Evolutionary conservation across 53 echinoderm and acorn worm species (phyloP).

Genomic region (Echinometra lucunter): DNA sequence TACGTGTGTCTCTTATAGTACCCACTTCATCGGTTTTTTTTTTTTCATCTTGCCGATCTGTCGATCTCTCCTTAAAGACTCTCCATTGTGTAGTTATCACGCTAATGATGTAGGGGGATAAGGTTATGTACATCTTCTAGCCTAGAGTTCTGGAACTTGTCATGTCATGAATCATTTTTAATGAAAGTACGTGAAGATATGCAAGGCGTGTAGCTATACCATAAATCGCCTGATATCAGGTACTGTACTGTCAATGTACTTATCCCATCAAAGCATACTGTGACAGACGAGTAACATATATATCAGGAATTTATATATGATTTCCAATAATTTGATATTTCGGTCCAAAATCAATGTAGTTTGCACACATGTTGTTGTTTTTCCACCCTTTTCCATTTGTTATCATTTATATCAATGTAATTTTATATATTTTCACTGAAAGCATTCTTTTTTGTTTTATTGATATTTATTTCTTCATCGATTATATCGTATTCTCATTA

Average conservation of each 20-base stretch:
- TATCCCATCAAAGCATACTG: not conserved
- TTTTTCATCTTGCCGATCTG: not conserved
- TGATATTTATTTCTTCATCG: too few relatives aligned
- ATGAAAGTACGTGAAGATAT: slow-evolving; percentile 42
- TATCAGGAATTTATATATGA: not conserved
- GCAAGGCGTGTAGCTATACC: not conserved
- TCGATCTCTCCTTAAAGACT: not conserved
- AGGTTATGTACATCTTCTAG: not conserved
- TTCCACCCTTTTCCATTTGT: too few relatives aligned
- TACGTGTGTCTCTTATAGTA: not conserved
- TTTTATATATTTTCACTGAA: too few relatives aligned
- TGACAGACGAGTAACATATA: not conserved
- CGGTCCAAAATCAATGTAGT: too few relatives aligned
- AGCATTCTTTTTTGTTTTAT: too few relatives aligned
- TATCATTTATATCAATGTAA: too few relatives aligned
- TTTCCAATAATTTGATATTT: not conserved
- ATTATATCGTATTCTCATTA: too few relatives aligned
- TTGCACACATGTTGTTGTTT: too few relatives aligned
- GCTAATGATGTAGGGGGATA: not conserved
- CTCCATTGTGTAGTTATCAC: not conserved
- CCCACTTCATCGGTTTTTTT: not conserved
- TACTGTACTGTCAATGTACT: not conserved
- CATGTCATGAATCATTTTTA: slow-evolving; percentile 18
- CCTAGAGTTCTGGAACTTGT: not conserved
- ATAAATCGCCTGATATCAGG: slow-evolving; percentile 5